Base-by-base conservation (phyloP, 2,888 invertebrate species). In the Minunthozetes semirufus region DNA sequence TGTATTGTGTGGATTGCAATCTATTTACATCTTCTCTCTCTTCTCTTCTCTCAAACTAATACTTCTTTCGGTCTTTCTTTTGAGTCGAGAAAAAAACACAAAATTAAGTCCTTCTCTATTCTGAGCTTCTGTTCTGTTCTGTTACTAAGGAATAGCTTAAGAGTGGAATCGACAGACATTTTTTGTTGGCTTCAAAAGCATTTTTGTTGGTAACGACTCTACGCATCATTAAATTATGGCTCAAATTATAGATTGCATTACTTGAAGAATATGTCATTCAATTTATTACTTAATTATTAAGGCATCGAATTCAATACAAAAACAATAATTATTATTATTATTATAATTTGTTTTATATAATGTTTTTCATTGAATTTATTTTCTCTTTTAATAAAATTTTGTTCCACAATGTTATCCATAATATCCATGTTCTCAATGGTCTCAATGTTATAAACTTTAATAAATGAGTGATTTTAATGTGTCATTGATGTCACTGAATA, bases 201-300 rank as follows among this genome's bases (percentile, higher is more conserved):
- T 25, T 50, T 50, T 15, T 59, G 59, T 25, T 59, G 25, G 59
- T 59, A 59, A 59, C 59, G 19, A 19, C 25, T 19, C 22, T 59
- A 59, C 59, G 59, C 59, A 59, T 59, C 59, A 59, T 59, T 59
- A 59, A 59, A 59, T 59, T 59, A 59, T 59, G 25, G 59, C 59
- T 59, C 19, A 59, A 59, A 59, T 59, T 59, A 59, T 59, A 59
- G 19, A 59, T 59, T 59, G 25, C 22, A 59, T 59, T 59, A 59
- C 59, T 22, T 13, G 11, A 19, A 59, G 25, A 59, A 59, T 59
- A 59, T 59, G 59, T 59, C 59, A 59, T 59, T 59, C 25, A 25
- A 19, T 59, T 59, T 59, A 59, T 59, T 59, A 59, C 59, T 59
- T 59, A 59, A 59, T 59, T 59, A 59, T 22, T 59, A 59, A 59